phyloP scores from a whole-genome alignment of 2,888 invertebrate genomes.

The Oxystoma pomonae region DNA sequence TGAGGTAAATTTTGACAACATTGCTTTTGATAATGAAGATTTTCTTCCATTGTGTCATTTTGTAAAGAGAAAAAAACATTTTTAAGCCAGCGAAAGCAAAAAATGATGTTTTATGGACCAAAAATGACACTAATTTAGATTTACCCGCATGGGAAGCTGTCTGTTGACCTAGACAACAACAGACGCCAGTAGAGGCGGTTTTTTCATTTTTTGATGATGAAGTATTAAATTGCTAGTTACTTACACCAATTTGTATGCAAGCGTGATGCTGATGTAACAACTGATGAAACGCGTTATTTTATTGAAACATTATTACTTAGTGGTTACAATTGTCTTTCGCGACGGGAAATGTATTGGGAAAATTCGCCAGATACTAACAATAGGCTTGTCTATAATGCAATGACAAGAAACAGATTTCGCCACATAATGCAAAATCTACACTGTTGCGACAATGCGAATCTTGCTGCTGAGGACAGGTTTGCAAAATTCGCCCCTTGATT shows the following conservation, averaged over 20 bases:
- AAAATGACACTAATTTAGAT: neutral
- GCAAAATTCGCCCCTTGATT: conserved; percentile 19
- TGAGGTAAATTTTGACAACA: neutral
- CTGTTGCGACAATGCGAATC: conserved; percentile 12
- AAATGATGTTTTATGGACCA: neutral
- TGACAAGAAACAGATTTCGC: conserved; percentile 9
- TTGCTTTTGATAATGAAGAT: neutral
- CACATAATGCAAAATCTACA: conserved; percentile 22
- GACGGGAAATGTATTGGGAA: conserved; percentile 8
- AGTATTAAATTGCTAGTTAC: neutral
- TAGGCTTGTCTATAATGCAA: conserved; percentile 1
- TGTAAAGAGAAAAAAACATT: neutral
- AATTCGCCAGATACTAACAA: conserved; percentile 7
- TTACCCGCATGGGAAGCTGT: neutral
- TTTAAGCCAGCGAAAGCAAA: neutral
- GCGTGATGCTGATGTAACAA: neutral
- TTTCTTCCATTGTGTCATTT: neutral
- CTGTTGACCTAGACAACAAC: neutral
- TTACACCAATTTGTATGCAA: conserved; percentile 1
- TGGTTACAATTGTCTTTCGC: neutral
- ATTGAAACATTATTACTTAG: conserved; percentile 1
- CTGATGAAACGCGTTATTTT: conserved; percentile 1
- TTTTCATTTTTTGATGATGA: neutral
- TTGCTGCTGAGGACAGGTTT: conserved; percentile 15
- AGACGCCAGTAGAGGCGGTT: neutral